Conservation (phyloP, 2,888 invertebrate genomes). For the Germaria angustata region DNA sequence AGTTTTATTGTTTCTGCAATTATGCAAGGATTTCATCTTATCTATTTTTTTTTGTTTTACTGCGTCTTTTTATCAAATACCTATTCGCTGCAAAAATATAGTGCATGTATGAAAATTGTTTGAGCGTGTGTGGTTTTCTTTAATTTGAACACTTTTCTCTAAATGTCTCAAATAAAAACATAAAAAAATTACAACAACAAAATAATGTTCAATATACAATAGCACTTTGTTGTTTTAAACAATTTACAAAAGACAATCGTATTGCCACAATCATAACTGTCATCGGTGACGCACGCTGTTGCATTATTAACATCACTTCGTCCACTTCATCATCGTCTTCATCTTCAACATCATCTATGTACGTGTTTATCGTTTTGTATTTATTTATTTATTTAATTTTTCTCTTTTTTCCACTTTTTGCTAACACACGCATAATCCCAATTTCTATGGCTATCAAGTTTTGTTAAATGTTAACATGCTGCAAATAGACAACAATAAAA, state of each 20-base stretch:
- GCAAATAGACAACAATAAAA: slow-evolving; percentile 40
- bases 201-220: slow-evolving; percentile 37
- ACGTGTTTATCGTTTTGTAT: slow-evolving; percentile 31
- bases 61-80: slow-evolving; percentile 29
- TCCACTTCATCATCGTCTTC: slow-evolving; percentile 27
- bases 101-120: neutral
- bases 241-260: slow-evolving; percentile 39
- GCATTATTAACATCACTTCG: slow-evolving; percentile 43
- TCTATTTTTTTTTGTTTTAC: slow-evolving; percentile 7
- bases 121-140: slow-evolving; percentile 42
- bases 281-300: slow-evolving; percentile 54
- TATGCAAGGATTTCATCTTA: slow-evolving; percentile 71
- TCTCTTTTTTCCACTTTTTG: neutral
- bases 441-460: slow-evolving; percentile 59
- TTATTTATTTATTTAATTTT: slow-evolving; percentile 13
- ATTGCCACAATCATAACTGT: slow-evolving; percentile 54
- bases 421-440: slow-evolving; percentile 45
- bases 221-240: slow-evolving; percentile 44
- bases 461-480: slow-evolving; percentile 57
- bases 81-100: slow-evolving; percentile 23
- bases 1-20: slow-evolving; percentile 68
- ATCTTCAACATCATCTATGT: slow-evolving; percentile 18
- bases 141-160: slow-evolving; percentile 54
- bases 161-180: slow-evolving; percentile 37
- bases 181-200: slow-evolving; percentile 2